Percentiles rank a stretch among this genome's conserved stretches.
These are phyloP conservation scores for Rhagium mordax DNA, from an alignment of 2,888 invertebrate genomes.

Conservation along the genomic window DNA sequence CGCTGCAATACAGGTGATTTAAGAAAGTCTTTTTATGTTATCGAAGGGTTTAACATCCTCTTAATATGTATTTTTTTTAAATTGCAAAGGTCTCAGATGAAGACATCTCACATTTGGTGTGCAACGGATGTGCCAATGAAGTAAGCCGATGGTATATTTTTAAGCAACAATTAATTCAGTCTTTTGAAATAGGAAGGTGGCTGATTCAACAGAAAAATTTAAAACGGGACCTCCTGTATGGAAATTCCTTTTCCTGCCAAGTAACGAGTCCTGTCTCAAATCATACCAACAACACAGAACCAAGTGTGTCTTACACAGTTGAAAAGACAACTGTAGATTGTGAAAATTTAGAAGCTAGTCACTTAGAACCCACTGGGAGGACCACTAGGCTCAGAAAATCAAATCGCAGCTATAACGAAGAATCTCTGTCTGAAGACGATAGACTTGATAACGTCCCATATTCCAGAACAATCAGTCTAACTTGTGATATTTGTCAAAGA, in stretches of 20 bases:
- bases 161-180: conserved; percentile 11
- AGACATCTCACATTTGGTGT: conserved; percentile 5
- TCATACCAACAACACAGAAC: not conserved
- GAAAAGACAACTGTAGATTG: not conserved
- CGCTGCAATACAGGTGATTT: conserved; percentile 5
- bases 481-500: conserved; percentile 7
- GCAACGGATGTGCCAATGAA: conserved; percentile 10
- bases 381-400: not conserved
- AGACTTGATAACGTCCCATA: not conserved
- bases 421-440: not conserved
- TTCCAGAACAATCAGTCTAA: not conserved
- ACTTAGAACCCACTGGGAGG: not conserved
- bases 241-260: not conserved
- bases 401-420: not conserved
- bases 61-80: not conserved
- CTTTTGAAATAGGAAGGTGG: conserved; percentile 9
- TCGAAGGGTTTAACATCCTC: not conserved
- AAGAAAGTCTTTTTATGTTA: too few species aligned
- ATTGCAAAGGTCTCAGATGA: conserved; percentile 6
- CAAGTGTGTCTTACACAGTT: not conserved
- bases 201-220: conserved; percentile 8
- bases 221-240: not conserved
- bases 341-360: not conserved
- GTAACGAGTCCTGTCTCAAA: not conserved
- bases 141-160: conserved; percentile 17